Percentiles rank a stretch among this genome's conserved stretches.
Evolutionary conservation across 2,888 invertebrate species (phyloP).

Genomic region (Heteropelma amictum): DNA sequence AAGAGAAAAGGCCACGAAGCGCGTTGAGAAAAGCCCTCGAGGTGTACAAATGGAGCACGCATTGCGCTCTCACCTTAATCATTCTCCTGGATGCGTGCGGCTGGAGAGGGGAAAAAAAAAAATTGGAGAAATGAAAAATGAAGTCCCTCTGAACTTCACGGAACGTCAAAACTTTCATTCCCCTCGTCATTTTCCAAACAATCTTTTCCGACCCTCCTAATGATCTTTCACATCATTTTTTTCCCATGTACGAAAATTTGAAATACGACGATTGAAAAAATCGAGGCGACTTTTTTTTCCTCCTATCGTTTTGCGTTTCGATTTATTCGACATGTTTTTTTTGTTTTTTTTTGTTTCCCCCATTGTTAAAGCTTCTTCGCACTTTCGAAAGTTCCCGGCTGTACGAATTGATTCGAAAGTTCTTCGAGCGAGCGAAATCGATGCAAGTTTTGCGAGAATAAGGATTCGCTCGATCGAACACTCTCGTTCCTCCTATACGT

Average conservation of each 20-base stretch:
- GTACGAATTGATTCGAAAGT: neutral
- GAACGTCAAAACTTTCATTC: conserved; percentile 1
- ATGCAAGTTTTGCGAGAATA: neutral
- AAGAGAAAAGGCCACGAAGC: conserved; percentile 11
- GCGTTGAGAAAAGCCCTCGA: conserved; percentile 19
- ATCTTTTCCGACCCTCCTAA: neutral
- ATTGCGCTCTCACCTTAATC: conserved; percentile 1
- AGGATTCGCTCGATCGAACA: neutral
- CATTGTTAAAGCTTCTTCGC: neutral
- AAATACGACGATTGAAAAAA: too few relatives aligned
- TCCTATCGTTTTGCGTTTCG: too few relatives aligned
- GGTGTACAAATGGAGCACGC: conserved; percentile 18
- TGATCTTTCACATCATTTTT: neutral
- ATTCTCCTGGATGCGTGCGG: neutral
- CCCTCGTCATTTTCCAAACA: neutral
- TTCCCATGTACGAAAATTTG: too few relatives aligned
- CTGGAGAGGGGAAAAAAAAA: neutral
- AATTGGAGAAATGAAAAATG: conserved; percentile 32
- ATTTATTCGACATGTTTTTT: neutral
- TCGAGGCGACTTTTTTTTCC: too few relatives aligned
- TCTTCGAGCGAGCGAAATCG: neutral
- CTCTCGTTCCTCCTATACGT: neutral
- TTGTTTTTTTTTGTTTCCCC: neutral
- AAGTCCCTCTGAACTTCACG: conserved; percentile 30
- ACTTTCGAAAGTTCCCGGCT: neutral